Conservation (phyloP, 1,140 invertebrate genomes). For the Ladona fulva region DNA sequence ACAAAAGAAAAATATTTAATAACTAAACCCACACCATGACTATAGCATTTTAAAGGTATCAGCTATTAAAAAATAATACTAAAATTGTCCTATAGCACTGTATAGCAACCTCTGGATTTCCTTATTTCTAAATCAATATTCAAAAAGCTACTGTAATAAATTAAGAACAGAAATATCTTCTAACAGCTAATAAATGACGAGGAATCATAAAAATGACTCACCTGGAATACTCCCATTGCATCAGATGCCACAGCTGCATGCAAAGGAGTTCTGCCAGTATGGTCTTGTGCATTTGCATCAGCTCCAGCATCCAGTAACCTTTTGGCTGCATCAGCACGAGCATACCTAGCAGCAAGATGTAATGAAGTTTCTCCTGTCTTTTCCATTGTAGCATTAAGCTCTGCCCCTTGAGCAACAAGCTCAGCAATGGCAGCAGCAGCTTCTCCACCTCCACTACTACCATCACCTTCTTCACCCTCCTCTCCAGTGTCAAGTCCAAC, state of each 20-base stretch:
- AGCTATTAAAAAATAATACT: too few species aligned
- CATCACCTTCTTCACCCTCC: conserved; percentile 64
- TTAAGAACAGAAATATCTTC: too few species aligned
- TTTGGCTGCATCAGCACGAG: conserved; percentile 89
- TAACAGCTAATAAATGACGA: too few species aligned
- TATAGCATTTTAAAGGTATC: too few species aligned
- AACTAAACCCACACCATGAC: too few species aligned
- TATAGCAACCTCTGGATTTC: too few species aligned
- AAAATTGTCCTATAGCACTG: too few species aligned
- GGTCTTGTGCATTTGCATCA: conserved; percentile 89
- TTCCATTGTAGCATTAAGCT: conserved; percentile 85
- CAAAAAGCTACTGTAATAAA: too few species aligned
- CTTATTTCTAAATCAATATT: too few species aligned
- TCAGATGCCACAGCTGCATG: conserved; percentile 93
- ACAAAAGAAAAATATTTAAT: too few species aligned
- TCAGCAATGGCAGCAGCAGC: conserved; percentile 86
- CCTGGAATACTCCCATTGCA: conserved; percentile 90
- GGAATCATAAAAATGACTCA: too few species aligned
- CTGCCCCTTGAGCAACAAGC: conserved; percentile 78
- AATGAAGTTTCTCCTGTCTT: conserved; percentile 90
- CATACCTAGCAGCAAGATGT: conserved; percentile 86
- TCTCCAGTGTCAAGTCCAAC: conserved; percentile 61
- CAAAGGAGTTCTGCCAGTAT: conserved; percentile 84
- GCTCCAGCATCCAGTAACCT: conserved; percentile 85
- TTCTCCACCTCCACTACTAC: neutral